A percentile compares a stretch with the other conserved stretches of the same genome.
Conservation (phyloP, 2,888 invertebrate genomes). For the Lycia hirtaria region DNA sequence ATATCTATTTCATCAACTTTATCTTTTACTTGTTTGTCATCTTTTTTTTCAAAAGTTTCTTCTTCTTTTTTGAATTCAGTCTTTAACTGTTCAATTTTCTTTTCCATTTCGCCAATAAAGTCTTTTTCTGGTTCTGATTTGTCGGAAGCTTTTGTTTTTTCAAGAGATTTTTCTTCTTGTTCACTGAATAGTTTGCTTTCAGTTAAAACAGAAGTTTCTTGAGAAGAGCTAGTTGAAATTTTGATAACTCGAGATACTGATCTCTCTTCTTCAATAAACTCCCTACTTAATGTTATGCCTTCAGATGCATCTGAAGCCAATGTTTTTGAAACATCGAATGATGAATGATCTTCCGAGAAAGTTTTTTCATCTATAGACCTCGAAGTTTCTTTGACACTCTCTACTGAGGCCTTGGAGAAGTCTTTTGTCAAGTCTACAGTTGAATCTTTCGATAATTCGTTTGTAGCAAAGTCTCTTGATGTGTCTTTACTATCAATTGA, state of each 20-base stretch:
- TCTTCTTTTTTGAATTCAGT: slow-evolving; percentile 61
- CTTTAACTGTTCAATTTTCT: slow-evolving; percentile 60
- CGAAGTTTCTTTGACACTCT: slow-evolving; percentile 78
- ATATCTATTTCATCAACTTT: slow-evolving; percentile 19
- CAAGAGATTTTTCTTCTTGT: slow-evolving; percentile 63
- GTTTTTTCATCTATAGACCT: slow-evolving; percentile 80
- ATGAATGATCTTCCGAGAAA: slow-evolving; percentile 80
- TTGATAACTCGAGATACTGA: slow-evolving; percentile 66
- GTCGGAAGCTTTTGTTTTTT: slow-evolving; percentile 52
- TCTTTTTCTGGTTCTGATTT: slow-evolving; percentile 60
- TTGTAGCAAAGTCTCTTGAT: slow-evolving; percentile 80
- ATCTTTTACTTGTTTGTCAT: slow-evolving; percentile 46
- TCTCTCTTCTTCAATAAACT: slow-evolving; percentile 73
- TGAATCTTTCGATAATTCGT: slow-evolving; percentile 81
- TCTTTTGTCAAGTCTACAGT: slow-evolving; percentile 78
- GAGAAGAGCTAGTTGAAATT: slow-evolving; percentile 71
- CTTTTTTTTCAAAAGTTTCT: slow-evolving; percentile 29
- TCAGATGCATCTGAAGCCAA: slow-evolving; percentile 80
- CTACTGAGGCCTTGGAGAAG: slow-evolving; percentile 77
- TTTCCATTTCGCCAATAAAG: slow-evolving; percentile 62
- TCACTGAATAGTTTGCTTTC: slow-evolving; percentile 77
- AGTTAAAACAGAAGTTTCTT: slow-evolving; percentile 74
- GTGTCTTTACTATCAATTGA: slow-evolving; percentile 82
- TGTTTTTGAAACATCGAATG: slow-evolving; percentile 79
- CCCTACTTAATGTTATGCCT: slow-evolving; percentile 70